These are phyloP conservation scores for Heliconius hewitsoni DNA, from an alignment of 1,140 invertebrate genomes.

Conservation along the genomic window DNA sequence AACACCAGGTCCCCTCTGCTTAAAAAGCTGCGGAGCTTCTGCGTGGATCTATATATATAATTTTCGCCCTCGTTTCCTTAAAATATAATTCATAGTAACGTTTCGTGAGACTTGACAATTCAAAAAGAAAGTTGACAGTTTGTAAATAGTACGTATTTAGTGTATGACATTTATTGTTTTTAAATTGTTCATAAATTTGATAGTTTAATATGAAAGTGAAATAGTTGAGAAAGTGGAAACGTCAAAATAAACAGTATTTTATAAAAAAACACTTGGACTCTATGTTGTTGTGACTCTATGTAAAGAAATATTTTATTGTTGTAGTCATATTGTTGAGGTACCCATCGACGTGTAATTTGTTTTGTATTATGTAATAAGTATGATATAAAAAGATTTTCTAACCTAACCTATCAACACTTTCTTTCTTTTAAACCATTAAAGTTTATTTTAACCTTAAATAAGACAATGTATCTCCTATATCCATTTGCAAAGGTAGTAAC, in stretches of 20 bases:
- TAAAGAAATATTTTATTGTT: background rate
- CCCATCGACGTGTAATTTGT: background rate
- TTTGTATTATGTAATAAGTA: no score
- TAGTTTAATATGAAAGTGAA: background rate
- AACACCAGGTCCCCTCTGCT: no score
- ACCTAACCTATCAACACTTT: no score
- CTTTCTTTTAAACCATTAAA: no score
- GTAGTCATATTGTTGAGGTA: no score
- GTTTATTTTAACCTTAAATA: no score
- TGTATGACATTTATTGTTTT: constrained; percentile 9
- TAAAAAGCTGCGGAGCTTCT: no score
- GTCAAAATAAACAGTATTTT: background rate
- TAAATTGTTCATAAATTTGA: constrained; percentile 11
- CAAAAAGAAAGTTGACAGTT: constrained; percentile 8
- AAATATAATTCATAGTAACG: background rate
- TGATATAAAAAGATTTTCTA: no score
- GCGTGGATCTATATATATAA: no score
- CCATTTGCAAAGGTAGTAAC: no score
- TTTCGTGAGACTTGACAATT: background rate
- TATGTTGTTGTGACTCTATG: background rate
- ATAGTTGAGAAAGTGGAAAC: background rate
- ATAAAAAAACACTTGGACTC: background rate
- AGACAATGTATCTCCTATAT: no score
- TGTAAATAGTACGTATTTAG: constrained; percentile 1
- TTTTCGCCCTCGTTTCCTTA: background rate